Percentiles rank a stretch among this genome's conserved stretches.
phyloP scores from a whole-genome alignment of 2,113 vertebrate species.

The Todiramphus chloris region DNA sequence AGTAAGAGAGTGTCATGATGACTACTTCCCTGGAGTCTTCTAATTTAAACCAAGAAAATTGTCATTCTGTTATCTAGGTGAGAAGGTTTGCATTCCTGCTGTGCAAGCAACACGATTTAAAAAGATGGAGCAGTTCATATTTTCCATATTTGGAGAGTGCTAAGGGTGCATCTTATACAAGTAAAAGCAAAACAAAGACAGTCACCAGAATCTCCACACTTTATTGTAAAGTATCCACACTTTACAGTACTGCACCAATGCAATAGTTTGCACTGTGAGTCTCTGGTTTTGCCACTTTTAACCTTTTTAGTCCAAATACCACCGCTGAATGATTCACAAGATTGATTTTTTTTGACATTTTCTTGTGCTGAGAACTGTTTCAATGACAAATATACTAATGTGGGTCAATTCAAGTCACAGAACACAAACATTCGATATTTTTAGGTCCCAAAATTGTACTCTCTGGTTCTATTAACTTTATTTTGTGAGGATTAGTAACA shows the following conservation, averaged over 20 bases:
- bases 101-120: not conserved
- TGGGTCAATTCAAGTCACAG: not conserved
- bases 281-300: not conserved
- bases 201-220: not conserved
- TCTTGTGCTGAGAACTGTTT: not conserved
- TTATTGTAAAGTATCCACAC: not conserved
- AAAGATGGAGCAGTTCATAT: not conserved
- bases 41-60: not conserved
- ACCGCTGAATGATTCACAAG: not conserved
- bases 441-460: not conserved
- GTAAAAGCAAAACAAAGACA: not conserved
- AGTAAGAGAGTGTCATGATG: not conserved
- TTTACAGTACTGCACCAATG: not conserved
- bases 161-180: not conserved
- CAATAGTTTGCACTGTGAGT: not conserved
- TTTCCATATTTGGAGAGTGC: not conserved
- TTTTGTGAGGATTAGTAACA: not conserved
- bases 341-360: not conserved
- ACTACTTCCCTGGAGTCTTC: not conserved
- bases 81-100: not conserved
- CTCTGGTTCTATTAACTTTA: not conserved
- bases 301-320: not conserved
- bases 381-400: not conserved
- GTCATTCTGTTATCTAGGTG: not conserved
- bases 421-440: not conserved